Conservation (phyloP, 2,113 vertebrate species). For the Aspidoscelis tigris region DNA sequence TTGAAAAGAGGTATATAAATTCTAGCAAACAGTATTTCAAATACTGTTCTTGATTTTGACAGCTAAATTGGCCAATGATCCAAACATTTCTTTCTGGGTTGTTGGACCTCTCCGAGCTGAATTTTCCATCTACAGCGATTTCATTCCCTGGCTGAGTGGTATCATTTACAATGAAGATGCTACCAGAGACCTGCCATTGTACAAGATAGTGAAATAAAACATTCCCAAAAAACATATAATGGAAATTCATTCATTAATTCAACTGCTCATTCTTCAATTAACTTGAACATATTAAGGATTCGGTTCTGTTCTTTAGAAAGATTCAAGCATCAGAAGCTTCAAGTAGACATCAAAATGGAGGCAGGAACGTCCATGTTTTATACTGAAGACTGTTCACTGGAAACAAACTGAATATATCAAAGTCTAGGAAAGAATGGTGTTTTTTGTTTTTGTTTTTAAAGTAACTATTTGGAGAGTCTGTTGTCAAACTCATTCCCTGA, state of each 20-base stretch:
- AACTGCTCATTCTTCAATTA: slow-evolving; percentile 55
- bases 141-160: too few relatives aligned
- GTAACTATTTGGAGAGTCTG: slow-evolving; percentile 28
- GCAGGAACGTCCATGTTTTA: slow-evolving; percentile 54
- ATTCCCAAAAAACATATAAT: background rate
- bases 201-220: background rate
- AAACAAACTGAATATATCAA: slow-evolving; percentile 34
- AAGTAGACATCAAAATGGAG: slow-evolving; percentile 61
- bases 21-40: background rate
- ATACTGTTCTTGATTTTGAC: background rate
- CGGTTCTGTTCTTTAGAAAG: slow-evolving; percentile 63
- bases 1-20: background rate
- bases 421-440: too few relatives aligned
- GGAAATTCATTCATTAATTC: slow-evolving; percentile 41
- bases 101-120: too few relatives aligned
- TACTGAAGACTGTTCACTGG: slow-evolving; percentile 59
- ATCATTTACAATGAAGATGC: too few relatives aligned
- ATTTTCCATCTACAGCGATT: too few relatives aligned
- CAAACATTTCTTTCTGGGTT: background rate
- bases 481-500: slow-evolving; percentile 41
- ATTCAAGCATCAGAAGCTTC: slow-evolving; percentile 66
- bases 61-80: background rate
- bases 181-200: too few relatives aligned
- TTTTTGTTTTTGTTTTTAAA: too few relatives aligned
- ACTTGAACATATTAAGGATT: slow-evolving; percentile 50